Evolutionary conservation across 2,113 vertebrate genomes (phyloP).

Genomic region (Pycnonotus jocosus): DNA sequence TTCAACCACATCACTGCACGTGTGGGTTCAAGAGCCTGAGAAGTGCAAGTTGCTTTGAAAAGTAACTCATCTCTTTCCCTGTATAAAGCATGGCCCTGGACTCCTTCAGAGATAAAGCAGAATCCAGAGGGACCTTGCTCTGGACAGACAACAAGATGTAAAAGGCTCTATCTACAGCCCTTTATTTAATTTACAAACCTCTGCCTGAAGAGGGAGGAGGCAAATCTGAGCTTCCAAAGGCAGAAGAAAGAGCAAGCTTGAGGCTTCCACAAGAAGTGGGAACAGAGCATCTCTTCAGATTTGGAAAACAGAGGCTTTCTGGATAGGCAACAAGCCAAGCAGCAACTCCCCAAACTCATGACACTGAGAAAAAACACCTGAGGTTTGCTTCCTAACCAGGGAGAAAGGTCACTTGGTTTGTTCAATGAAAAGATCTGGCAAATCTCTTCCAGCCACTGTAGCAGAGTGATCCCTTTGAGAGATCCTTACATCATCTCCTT

Average conservation of each 20-base stretch:
- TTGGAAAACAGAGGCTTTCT: background rate
- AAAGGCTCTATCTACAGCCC: background rate
- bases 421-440: background rate
- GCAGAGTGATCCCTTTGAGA: background rate
- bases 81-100: fast-evolving
- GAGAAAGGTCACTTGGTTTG: background rate
- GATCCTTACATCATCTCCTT: background rate
- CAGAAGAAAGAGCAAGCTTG: background rate
- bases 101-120: background rate
- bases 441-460: background rate
- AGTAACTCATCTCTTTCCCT: background rate
- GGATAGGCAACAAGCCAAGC: conserved; percentile 18
- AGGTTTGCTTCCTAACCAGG: background rate
- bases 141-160: background rate
- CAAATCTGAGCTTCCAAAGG: background rate
- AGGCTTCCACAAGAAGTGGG: background rate
- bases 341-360: conserved; percentile 14
- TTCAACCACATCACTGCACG: background rate
- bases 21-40: background rate
- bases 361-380: background rate
- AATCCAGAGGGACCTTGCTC: background rate
- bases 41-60: background rate
- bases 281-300: conserved; percentile 32
- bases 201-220: background rate
- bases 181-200: background rate